Evolutionary conservation across 2,888 invertebrate genomes (phyloP), one percentile per base, ranked within the genome.

Genomic region (Xestia ashworthii): DNA sequence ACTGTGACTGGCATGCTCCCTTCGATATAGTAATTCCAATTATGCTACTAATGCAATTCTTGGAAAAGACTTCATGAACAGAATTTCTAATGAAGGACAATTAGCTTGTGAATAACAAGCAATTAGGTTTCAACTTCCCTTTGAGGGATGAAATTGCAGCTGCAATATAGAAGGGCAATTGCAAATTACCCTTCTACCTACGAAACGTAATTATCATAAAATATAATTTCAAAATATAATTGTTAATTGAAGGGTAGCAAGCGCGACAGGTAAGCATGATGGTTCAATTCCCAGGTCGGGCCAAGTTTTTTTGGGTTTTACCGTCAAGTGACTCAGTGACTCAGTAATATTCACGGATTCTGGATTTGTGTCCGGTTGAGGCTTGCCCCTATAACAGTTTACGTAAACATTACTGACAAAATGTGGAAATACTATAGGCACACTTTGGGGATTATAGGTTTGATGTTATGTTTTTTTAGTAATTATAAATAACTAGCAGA

Each of bases 81-180:
- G 3, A 53, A 19, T 55, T 53, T 22, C 16, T 53, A n/a, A 41
- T 55, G 19, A 11, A 19, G 11, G 38, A 19, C n/a, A 38, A 41
- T 38, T 5, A n/a, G 5, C 16, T 9, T 69, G 38, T 38, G 53
- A n/a, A 11, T 16, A 25, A 25, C n/a, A 11, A 14, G 32, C 22
- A 69, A 53, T 50, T 53, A 53, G 11, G 11, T 25, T 55, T 41
- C 19, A 55, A 16, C 1, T 38, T 46, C n/a, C 12, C 58, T 46
- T 69, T 19, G 55, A 68, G 44, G 16, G 44, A 19, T 74, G n/a
- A 38, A 74, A 46, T n/a, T 67, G 65, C 71, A 65, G 8, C 38
- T n/a, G 14, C 19, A 5, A 58, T 73, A 16, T 4, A 22, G 19
- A 32, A 55, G 14, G 3, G 9, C 48, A 53, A 8, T 60, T 58